These are phyloP conservation scores for Otolemur crassicaudatus DNA, from an alignment of 2,797 vertebrate species.

Conservation along the genomic window DNA sequence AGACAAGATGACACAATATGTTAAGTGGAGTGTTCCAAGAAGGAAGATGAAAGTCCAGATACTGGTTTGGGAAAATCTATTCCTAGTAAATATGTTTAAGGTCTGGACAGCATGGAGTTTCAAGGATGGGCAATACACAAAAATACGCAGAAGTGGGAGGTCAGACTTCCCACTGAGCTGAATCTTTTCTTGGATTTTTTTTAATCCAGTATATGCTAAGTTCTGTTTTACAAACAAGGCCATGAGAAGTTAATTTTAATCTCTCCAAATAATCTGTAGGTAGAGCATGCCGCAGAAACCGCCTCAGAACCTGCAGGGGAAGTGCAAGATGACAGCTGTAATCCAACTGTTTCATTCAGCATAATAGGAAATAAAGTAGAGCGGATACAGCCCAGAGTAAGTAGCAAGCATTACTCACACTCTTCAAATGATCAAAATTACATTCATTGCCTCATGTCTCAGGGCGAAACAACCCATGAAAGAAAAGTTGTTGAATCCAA, in stretches of 20 bases:
- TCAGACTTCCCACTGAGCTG: constrained; percentile 48
- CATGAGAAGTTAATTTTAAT: constrained; percentile 74
- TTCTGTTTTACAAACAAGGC: constrained; percentile 73
- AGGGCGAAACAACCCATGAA: neutral
- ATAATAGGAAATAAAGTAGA: constrained; percentile 81
- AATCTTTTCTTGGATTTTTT: constrained; percentile 59
- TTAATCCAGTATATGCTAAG: constrained; percentile 53
- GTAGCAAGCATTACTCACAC: constrained; percentile 61
- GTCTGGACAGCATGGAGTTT: neutral
- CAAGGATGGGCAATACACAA: rapidly evolving
- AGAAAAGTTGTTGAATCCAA: neutral
- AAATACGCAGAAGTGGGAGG: neutral
- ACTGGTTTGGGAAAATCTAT: neutral
- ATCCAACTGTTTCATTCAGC: constrained; percentile 69
- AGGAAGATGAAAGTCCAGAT: neutral
- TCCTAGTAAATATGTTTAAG: neutral
- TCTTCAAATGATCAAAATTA: constrained; percentile 76
- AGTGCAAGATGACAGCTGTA: constrained; percentile 72
- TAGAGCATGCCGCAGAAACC: constrained; percentile 62
- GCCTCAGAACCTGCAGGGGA: constrained; percentile 65
- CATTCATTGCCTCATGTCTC: neutral
- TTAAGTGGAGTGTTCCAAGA: neutral
- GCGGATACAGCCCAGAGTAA: constrained; percentile 55
- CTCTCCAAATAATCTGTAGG: constrained; percentile 62
- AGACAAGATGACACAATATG: neutral